Evolutionary conservation across 2,797 vertebrate species (phyloP).

Genomic region (Ibycter americanus): DNA sequence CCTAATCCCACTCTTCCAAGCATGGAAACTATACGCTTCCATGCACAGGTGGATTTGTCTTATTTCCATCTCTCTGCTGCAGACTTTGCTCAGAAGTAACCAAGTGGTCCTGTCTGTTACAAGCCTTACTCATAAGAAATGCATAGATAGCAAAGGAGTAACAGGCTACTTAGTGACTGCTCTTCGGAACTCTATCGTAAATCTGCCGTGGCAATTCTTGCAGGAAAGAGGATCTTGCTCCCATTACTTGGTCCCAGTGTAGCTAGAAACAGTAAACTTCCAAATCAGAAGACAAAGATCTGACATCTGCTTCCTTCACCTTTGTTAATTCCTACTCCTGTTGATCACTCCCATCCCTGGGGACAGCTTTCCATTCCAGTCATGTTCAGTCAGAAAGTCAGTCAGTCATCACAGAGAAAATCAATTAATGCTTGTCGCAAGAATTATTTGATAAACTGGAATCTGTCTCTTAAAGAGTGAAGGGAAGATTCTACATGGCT

Average conservation of each 20-base stretch:
- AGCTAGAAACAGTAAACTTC: background rate
- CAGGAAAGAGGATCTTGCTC: background rate
- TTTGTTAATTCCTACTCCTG: background rate
- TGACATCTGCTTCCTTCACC: background rate
- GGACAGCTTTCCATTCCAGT: background rate
- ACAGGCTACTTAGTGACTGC: background rate
- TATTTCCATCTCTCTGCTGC: background rate
- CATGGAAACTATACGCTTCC: background rate
- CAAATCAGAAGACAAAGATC: background rate
- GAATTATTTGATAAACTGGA: background rate
- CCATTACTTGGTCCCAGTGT: background rate
- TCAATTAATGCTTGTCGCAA: background rate
- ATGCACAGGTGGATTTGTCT: background rate
- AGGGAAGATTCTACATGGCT: background rate
- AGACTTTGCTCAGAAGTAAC: background rate
- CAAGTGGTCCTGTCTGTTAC: background rate
- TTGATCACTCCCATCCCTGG: background rate
- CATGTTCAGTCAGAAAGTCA: background rate
- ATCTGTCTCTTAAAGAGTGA: background rate
- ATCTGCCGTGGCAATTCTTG: background rate
- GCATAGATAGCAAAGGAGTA: background rate
- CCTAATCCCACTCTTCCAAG: background rate
- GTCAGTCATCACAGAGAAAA: background rate
- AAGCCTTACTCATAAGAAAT: background rate
- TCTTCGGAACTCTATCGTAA: background rate